Percentiles rank a stretch among this genome's conserved stretches.
These are phyloP conservation scores for Oasisia sp. DNA, from an alignment of 2,888 invertebrate genomes.

Conservation along the genomic window DNA sequence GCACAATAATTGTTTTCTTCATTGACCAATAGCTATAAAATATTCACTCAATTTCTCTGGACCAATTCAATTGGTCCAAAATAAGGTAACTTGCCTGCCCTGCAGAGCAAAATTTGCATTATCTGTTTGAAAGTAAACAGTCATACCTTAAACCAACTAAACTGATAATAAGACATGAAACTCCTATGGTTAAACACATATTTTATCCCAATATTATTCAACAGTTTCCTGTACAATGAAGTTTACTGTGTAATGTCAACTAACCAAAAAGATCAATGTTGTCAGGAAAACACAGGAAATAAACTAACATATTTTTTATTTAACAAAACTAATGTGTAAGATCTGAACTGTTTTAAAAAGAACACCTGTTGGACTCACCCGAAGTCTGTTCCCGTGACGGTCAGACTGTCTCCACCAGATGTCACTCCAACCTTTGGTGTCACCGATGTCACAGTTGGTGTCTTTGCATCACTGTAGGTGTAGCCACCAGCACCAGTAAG, in stretches of 20 bases:
- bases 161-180: not conserved
- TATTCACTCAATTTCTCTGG: not conserved
- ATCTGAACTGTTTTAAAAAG: not conserved
- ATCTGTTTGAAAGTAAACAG: too few relatives aligned
- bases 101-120: too few relatives aligned
- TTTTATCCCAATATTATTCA: not conserved
- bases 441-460: slow-evolving; percentile 49
- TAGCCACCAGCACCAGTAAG: not conserved
- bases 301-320: not conserved
- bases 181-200: not conserved
- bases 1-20: not conserved
- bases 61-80: not conserved
- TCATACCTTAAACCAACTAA: not conserved
- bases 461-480: slow-evolving; percentile 42
- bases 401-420: slow-evolving; percentile 53
- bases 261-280: not conserved
- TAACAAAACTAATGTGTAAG: not conserved
- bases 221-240: not conserved
- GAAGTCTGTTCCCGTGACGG: slow-evolving; percentile 55
- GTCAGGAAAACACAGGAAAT: too few relatives aligned
- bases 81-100: not conserved
- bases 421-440: slow-evolving; percentile 52
- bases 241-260: not conserved
- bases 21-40: too few relatives aligned
- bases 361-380: slow-evolving; percentile 36